These are phyloP conservation scores for Atherinosoma microstoma DNA, from an alignment of 2,797 vertebrate species.

Conservation along the genomic window DNA sequence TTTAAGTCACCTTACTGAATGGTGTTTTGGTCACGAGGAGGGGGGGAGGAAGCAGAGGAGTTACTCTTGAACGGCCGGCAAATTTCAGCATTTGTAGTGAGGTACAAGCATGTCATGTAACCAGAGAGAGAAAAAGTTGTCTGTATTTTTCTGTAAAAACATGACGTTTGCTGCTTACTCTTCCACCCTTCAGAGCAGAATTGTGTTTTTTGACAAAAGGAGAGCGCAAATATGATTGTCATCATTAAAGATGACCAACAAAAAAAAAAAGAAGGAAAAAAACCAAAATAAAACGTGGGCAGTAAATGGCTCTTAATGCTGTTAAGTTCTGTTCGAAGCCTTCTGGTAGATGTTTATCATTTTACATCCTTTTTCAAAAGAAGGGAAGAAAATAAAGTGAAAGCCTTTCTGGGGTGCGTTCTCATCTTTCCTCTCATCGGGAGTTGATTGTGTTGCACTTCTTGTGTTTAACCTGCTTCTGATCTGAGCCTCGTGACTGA, in stretches of 20 bases:
- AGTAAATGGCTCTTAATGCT: constrained; percentile 42
- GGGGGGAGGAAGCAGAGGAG: constrained; percentile 14
- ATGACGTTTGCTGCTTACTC: constrained; percentile 57
- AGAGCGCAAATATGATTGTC: constrained; percentile 27
- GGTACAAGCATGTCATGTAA: constrained; percentile 42
- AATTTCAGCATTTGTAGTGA: constrained; percentile 53
- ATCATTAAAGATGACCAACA: constrained; percentile 32
- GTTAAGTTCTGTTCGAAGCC: constrained; percentile 55
- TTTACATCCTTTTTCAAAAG: constrained; percentile 68
- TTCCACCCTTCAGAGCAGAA: constrained; percentile 41
- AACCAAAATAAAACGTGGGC: not conserved
- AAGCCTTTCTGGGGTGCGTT: constrained; percentile 41
- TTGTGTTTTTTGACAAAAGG: constrained; percentile 23
- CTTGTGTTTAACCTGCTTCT: not conserved
- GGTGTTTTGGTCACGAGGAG: constrained; percentile 23
- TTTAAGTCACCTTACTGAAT: constrained; percentile 61
- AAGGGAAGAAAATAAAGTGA: constrained; percentile 78
- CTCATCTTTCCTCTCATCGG: constrained; percentile 28
- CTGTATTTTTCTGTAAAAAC: constrained; percentile 70
- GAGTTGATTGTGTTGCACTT: not conserved
- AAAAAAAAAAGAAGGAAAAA: not conserved
- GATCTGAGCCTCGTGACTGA: not conserved
- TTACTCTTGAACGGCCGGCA: constrained; percentile 37
- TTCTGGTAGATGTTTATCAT: constrained; percentile 63
- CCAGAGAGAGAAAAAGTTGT: constrained; percentile 41